Conservation (phyloP, 2,888 invertebrate genomes). For the Heteromurus nitidus region DNA sequence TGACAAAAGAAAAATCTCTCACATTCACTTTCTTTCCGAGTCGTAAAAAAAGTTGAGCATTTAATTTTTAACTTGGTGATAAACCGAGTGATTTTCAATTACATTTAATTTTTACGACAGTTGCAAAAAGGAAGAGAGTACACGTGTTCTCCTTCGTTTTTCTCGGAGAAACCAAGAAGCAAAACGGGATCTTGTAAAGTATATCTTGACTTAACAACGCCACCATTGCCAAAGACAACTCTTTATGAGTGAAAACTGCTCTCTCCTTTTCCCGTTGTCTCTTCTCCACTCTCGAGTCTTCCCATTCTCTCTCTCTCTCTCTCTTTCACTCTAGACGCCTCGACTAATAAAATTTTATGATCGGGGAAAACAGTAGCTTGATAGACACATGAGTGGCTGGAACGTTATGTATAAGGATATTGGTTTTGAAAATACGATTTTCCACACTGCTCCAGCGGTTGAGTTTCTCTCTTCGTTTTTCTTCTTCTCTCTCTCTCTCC, state of each 20-base stretch:
- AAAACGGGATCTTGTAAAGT: background rate
- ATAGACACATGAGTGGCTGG: conserved; percentile 6
- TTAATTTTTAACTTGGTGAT: too few species aligned
- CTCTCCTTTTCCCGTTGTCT: background rate
- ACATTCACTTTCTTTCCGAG: background rate
- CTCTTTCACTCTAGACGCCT: too few species aligned
- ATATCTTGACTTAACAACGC: background rate
- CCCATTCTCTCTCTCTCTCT: too few species aligned
- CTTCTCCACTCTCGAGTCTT: background rate
- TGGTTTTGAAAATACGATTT: conserved; percentile 38
- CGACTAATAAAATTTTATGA: conserved; percentile 60
- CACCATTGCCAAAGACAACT: background rate
- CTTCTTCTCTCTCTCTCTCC: background rate
- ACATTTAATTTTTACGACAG: background rate
- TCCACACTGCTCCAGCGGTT: too few species aligned
- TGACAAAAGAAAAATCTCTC: background rate
- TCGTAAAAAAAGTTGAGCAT: too few species aligned
- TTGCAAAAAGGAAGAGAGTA: background rate
- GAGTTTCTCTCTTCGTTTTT: background rate
- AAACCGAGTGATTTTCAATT: conserved; percentile 12
- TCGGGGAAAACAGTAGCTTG: conserved; percentile 38
- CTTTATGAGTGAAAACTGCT: background rate
- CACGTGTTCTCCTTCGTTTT: background rate
- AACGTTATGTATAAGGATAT: conserved; percentile 29
- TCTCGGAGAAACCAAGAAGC: background rate